Evolutionary conservation across 2,113 vertebrate species (phyloP).

Genomic region (Thalassarche chlororhynchos): DNA sequence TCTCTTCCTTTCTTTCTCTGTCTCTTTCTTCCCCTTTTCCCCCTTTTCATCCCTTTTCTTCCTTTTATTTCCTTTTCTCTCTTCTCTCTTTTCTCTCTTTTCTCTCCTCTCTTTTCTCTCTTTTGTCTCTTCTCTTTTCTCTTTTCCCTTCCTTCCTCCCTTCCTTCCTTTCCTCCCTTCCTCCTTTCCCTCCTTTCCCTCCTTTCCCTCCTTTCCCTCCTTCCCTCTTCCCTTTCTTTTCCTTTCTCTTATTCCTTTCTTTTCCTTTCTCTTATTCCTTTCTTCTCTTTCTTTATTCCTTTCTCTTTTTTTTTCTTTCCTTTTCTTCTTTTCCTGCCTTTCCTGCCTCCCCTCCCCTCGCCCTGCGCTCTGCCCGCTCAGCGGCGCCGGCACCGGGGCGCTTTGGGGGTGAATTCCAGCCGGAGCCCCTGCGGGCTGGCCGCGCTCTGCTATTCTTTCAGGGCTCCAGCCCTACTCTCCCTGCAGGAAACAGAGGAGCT

Average conservation of each 20-base stretch:
- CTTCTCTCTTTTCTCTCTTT: neutral
- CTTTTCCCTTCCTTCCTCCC: too few species aligned
- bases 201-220: too few species aligned
- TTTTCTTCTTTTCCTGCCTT: neutral
- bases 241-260: too few species aligned
- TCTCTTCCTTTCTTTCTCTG: neutral
- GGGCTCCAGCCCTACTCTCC: constrained; percentile 84
- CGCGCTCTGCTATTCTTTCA: constrained; percentile 82
- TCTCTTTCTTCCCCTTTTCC: neutral
- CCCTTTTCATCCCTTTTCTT: neutral
- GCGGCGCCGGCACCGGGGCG: neutral
- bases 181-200: neutral
- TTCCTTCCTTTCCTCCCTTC: too few species aligned
- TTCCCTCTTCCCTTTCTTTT: too few species aligned
- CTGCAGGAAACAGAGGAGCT: constrained; percentile 90
- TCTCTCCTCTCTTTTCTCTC: too few species aligned
- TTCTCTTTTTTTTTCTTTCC: neutral
- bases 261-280: too few species aligned
- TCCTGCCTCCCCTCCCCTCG: neutral
- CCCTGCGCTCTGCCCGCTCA: neutral
- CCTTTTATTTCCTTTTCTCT: too few species aligned
- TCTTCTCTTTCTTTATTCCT: neutral
- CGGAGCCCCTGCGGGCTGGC: constrained; percentile 68
- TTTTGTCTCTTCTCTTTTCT: too few species aligned
- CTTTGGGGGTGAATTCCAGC: constrained; percentile 58